These are phyloP conservation scores for Nibea albiflora DNA, from an alignment of 2,113 vertebrate species.

Conservation along the genomic window DNA sequence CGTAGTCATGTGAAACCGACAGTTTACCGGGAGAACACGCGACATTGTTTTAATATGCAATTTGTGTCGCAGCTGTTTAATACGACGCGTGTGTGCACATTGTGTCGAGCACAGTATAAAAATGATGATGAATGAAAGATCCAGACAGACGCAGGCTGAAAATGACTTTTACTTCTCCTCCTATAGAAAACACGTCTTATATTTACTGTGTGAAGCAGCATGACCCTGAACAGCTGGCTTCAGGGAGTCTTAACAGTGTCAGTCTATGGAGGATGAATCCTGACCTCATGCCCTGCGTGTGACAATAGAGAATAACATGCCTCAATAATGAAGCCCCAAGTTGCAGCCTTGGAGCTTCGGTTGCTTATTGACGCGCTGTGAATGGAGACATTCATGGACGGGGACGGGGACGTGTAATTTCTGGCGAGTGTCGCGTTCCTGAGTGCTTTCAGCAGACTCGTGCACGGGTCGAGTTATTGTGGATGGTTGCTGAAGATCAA, in stretches of 20 bases:
- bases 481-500: too few relatives aligned
- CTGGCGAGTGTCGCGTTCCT: not conserved
- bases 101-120: not conserved
- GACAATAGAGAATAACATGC: not conserved
- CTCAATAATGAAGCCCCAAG: not conserved
- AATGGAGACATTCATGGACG: not conserved
- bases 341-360: slow-evolving; percentile 3
- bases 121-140: too few relatives aligned
- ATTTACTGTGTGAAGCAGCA: not conserved
- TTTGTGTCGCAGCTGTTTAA: slow-evolving; percentile 36
- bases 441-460: not conserved
- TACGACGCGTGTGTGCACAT: not conserved
- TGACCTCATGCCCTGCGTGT: not conserved
- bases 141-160: too few relatives aligned
- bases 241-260: too few relatives aligned
- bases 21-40: not conserved
- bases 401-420: not conserved
- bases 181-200: too few relatives aligned
- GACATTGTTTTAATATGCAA: slow-evolving; percentile 27
- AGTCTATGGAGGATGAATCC: not conserved
- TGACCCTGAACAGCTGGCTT: slow-evolving; percentile 1
- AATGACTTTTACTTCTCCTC: too few relatives aligned
- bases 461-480: not conserved
- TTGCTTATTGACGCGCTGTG: not conserved
- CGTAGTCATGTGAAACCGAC: slow-evolving; percentile 12